Evolutionary conservation across 1,140 invertebrate species (phyloP), one percentile per base, ranked within the genome.

Genomic region (Rhagoletis zephyria): DNA sequence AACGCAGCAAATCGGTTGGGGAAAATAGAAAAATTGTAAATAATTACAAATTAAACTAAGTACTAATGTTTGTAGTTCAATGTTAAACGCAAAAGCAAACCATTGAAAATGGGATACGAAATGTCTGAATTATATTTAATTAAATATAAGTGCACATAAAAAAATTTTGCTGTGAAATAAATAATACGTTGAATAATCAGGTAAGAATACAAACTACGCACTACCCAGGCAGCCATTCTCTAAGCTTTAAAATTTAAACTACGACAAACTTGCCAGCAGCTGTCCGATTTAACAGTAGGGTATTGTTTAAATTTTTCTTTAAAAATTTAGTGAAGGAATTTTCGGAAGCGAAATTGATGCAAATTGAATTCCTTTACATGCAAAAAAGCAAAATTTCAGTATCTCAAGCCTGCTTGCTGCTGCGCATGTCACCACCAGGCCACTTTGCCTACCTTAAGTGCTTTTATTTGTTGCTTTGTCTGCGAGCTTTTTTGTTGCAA

Each of bases 301-400:
- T 30, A 30, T 30, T 56, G 10, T 56, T 56, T 56, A 56, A 56
- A 56, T 56, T 56, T 7, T 56, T 56, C 51, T 56, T 56, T 56
- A 56, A 56, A 56, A 56, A 81, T 19, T 67, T 56, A 48, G 74
- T 30, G 16, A 3, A 19, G 48, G 74, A 51, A 56, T 81, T 81
- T 81, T 81, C 74, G 16, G 5, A 6, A 56, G 42, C 19, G 45
- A 81, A 56, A 81, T 81, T 56, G 45, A 19, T 30, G 74, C 45
- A 81, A 81, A 81, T 86, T 65, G 14, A 64, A 63, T 86, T 86
- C 85, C 85, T 86, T 65, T 40, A 86, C 85, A 86, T 86, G 51
- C 6, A 63, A 45, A 85, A 86, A 86, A 86, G 59, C 59, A 86
- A 81, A 14, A 81, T 81, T 86, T 61, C 40, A 86, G 85, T 86